Evolutionary conservation across 2,797 vertebrate species (phyloP), one percentile per base, ranked within the genome.

Genomic region (Melanogrammus aeglefinus): DNA sequence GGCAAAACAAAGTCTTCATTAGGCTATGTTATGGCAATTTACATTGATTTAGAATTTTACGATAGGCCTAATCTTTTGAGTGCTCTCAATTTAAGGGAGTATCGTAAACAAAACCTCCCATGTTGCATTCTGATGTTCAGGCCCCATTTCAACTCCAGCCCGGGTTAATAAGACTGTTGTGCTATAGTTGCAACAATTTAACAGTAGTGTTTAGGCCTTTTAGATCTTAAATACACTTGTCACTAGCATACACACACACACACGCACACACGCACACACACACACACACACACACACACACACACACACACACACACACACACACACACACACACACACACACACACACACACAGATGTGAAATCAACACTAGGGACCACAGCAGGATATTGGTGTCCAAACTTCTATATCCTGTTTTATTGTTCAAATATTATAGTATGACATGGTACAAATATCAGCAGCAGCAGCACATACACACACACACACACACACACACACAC

Each of bases 331-430:
- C 39, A 41, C 39, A 57, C 57, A 24, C 57, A 57, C 31, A 6
- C 35, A 35, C 0, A 4, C 73, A 72, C 35, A 44, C 57, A 78
- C 9, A 2, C 44, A 47, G 41, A 81, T 9, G 66, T 27, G 63
- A 79, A 83, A 86, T 75, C 63, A 85, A 69, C n/a, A 69, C 57
- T 24, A 9, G 66, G 82, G 70, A 83, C 73, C 1, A 21, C 51
- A 21, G 41, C 81, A 21, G 77, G 83, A 88, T 83, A 86, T 87
- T 88, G 83, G 83, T 88, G 24, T 91, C 82, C 80, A 76, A 90
- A 85, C 88, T 83, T 91, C 87, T n/a, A 91, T 89, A 86, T 92
- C 90, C 88, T 84, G 86, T 89, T 93, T 92, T 91, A 92, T 93
- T 92, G 90, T 91, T 91, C 81, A 91, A 89, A 90, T 84, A 84